Percentiles rank a stretch among this genome's conserved stretches.
Evolutionary conservation across 2,888 invertebrate species (phyloP).

Genomic region (Stramonita haemastoma): DNA sequence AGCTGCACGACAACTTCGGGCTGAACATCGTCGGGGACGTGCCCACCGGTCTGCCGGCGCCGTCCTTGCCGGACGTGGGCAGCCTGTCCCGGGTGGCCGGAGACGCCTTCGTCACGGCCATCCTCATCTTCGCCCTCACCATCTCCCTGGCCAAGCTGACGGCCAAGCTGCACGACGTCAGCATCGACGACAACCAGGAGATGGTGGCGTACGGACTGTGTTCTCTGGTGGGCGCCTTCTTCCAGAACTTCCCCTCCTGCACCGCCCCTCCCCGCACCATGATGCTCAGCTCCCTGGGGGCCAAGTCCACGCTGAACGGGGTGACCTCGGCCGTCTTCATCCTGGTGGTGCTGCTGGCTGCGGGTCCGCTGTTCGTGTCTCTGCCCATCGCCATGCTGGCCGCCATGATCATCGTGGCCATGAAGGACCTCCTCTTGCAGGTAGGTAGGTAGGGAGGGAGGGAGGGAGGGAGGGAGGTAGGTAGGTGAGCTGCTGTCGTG

Average conservation of each 20-base stretch:
- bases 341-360: constrained; percentile 63
- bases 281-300: constrained; percentile 69
- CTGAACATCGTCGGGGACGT: constrained; percentile 65
- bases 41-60: constrained; percentile 68
- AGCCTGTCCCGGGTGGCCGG: constrained; percentile 59
- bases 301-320: constrained; percentile 56
- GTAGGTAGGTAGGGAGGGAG: constrained; percentile 74
- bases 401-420: constrained; percentile 77
- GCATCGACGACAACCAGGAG: constrained; percentile 77
- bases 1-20: constrained; percentile 55
- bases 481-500: not conserved
- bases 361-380: constrained; percentile 68
- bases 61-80: constrained; percentile 65
- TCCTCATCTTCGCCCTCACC: constrained; percentile 73
- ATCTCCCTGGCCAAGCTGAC: constrained; percentile 77
- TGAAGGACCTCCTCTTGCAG: constrained; percentile 81
- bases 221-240: constrained; percentile 72
- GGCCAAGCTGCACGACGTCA: constrained; percentile 76
- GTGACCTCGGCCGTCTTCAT: constrained; percentile 61
- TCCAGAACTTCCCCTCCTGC: constrained; percentile 57
- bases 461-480: too few species aligned
- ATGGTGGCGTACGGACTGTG: constrained; percentile 77
- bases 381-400: constrained; percentile 75
- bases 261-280: constrained; percentile 72
- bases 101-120: constrained; percentile 70